phyloP scores from a whole-genome alignment of 2,888 invertebrate genomes.

The Polyommatus icarus region DNA sequence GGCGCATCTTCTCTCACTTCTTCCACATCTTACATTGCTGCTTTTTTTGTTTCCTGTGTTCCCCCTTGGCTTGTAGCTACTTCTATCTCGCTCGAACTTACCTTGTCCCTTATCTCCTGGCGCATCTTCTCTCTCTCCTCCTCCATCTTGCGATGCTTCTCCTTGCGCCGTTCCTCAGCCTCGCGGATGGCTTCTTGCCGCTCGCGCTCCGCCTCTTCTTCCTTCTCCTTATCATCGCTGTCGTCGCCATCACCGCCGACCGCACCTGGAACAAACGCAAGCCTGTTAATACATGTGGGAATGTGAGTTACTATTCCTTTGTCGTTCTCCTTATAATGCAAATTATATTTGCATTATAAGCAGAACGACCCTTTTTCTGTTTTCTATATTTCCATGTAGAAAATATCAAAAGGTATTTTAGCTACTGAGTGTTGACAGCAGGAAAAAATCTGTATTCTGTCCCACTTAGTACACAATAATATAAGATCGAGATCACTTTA shows the following conservation, averaged over 20 bases:
- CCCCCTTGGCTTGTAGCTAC: constrained; percentile 91
- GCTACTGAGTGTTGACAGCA: too few relatives aligned
- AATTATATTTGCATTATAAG: too few relatives aligned
- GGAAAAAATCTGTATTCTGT: too few relatives aligned
- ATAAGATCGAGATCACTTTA: too few relatives aligned
- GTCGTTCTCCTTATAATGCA: too few relatives aligned
- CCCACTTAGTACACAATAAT: too few relatives aligned
- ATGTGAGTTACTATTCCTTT: too few relatives aligned
- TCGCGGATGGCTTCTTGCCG: constrained; percentile 98
- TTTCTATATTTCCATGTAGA: too few relatives aligned
- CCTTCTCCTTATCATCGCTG: constrained; percentile 98
- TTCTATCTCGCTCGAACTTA: constrained; percentile 69
- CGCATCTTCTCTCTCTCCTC: constrained; percentile 99
- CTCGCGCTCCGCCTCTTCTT: constrained; percentile 98
- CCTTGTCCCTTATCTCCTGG: constrained; percentile 99
- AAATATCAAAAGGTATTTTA: too few relatives aligned
- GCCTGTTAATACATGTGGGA: background rate
- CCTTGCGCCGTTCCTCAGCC: constrained; percentile 98
- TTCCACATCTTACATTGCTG: constrained; percentile 97
- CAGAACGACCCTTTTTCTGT: too few relatives aligned
- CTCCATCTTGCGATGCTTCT: constrained; percentile 99
- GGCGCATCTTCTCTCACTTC: constrained; percentile 99
- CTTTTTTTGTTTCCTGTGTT: constrained; percentile 98
- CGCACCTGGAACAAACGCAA: constrained; percentile 83
- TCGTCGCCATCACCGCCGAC: constrained; percentile 94